Evolutionary conservation across 2,888 invertebrate genomes (phyloP), one percentile per base, ranked within the genome.

Genomic region (Teinopalpus imperialis): DNA sequence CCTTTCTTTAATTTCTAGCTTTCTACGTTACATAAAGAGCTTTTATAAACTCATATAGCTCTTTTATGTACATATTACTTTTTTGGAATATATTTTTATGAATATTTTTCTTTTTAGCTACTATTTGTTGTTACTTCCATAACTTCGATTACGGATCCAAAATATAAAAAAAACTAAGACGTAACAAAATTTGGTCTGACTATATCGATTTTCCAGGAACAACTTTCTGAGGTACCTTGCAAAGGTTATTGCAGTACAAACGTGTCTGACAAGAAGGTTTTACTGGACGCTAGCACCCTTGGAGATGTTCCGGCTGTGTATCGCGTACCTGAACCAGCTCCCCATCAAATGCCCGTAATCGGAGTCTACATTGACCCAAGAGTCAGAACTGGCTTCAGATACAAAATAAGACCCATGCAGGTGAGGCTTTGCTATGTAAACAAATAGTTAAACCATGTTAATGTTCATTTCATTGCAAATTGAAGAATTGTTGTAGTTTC

Each of bases 321-420:
- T 69, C 82, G 86, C 14, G 90, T 93, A 8, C 91, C 91, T 8
- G 83, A 90, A 14, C 82, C 93, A 1, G 89, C 90, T 21, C 79
- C 90, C 3, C 90, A 93, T 60, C 92, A 94, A 70, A 87, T 93
- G 69, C 93, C 93, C 0, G 93, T 92, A 39, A 90, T 93, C 64
- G 94, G 94, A 39, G 92, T 94, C 42, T 93, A 92, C 76, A 90
- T 94, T 56, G 94, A 95, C 79, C 90, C 91, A 43, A 86, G 93
- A 43, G 92, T 94, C 52, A 86, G 92, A 56, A 92, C 94, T 53
- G 94, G 95, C 56, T 95, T 94, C 87, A 89, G 91, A 72, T 94
- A 94, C 89, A 90, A 91, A 79, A 92, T 94, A 52, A 90, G 92
- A 64, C 92, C 92, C 1, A 87, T 93, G 72, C 91, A 91, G 75